A percentile compares a stretch with the other conserved stretches of the same genome.
phyloP scores from a whole-genome alignment of 2,797 vertebrate genomes.

The Streptopelia turtur region DNA sequence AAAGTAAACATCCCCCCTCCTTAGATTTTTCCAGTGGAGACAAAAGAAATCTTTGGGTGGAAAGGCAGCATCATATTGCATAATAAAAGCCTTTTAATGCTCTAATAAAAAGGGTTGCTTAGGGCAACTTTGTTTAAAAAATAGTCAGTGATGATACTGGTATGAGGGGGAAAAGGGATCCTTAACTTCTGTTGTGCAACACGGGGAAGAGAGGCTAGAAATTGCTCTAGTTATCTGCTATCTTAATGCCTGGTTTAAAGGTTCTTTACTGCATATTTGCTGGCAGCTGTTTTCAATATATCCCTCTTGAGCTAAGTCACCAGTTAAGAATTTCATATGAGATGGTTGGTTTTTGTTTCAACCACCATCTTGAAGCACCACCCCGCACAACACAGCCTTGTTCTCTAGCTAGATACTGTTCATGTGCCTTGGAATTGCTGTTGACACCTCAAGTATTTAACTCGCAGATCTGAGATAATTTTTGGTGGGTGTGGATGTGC shows the following conservation, averaged over 20 bases:
- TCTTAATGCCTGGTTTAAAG: constrained; percentile 63
- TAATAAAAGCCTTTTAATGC: constrained; percentile 60
- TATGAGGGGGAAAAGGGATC: background rate
- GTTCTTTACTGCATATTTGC: constrained; percentile 65
- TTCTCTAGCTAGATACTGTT: constrained; percentile 64
- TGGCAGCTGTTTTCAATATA: constrained; percentile 74
- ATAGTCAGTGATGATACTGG: background rate
- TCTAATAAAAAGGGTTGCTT: constrained; percentile 59
- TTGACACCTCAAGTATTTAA: constrained; percentile 71
- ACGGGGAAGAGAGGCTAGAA: constrained; percentile 18
- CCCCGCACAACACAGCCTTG: constrained; percentile 52
- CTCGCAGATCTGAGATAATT: constrained; percentile 49
- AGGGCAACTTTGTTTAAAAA: constrained; percentile 24
- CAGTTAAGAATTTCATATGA: constrained; percentile 72
- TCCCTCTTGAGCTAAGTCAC: constrained; percentile 59
- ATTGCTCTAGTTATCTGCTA: constrained; percentile 46
- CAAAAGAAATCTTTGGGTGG: constrained; percentile 61
- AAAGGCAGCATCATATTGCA: constrained; percentile 65
- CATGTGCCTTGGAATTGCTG: constrained; percentile 66
- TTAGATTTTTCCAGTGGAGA: constrained; percentile 59
- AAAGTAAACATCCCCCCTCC: constrained; percentile 26
- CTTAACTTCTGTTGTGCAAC: constrained; percentile 30
- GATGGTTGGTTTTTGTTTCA: background rate
- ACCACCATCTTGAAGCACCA: constrained; percentile 60
- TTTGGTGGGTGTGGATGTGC: constrained; percentile 52